Base-by-base conservation (phyloP, 1,140 invertebrate species). In the Mamestra configurata region DNA sequence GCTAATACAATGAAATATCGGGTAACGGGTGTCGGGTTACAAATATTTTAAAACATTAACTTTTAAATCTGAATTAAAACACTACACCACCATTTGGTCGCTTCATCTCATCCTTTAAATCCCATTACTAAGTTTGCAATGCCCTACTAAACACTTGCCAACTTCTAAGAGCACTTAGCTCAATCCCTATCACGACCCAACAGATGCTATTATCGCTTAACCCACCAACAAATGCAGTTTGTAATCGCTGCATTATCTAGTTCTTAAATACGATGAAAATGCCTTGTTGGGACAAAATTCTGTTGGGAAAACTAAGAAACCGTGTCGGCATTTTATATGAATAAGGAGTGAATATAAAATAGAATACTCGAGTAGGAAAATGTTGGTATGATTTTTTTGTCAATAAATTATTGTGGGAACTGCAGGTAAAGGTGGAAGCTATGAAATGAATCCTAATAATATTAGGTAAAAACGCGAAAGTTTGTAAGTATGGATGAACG, bases 141-240 rank as follows among this genome's bases (percentile, higher is more conserved):
- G 53, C 53, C 37, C 71, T 75, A 75, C 71, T 57, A 75, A 75
- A 59, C 71, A 57, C 71, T 75, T 75, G 35, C 71, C 71, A 75
- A 22, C 35, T 57, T 75, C n/a, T 59, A 20, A 7, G 35, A 20
- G 35, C 53, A 43, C 35, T 43, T 51, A 57, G 40, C 51, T 55
- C 13, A 18, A 59, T 37, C 53, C n/a, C 13, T 75, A 75, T 46
- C 31, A 46, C 53, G n/a, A 46, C 2, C 15, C 8, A 22, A 7
- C 6, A 75, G 20, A 59, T 7, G 8, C 22, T 22, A 75, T 43
- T 59, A 24, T 75, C 18, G 71, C 2, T 59, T 75, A 59, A 40
- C 53, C 22, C 5, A 72, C n/a, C 18, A 5, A 55, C 51, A n/a
- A 43, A 46, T 59, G 35, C 20, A 43, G 4, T 75, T 53, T 75